Percentiles rank a stretch among this genome's conserved stretches.
These are phyloP conservation scores for Anseranas semipalmata DNA, from an alignment of 2,113 vertebrate genomes.

Conservation along the genomic window DNA sequence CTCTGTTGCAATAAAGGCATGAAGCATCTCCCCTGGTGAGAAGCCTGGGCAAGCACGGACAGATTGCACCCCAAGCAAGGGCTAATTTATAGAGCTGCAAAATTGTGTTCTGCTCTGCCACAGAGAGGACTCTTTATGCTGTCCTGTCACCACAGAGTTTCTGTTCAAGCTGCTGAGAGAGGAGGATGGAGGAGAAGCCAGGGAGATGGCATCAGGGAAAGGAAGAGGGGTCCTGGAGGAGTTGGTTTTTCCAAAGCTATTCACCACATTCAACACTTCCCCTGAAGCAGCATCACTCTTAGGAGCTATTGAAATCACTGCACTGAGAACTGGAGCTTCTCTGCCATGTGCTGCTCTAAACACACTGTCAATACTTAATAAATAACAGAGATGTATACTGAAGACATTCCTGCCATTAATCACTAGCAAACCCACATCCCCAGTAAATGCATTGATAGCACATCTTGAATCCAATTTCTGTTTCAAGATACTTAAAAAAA, in stretches of 20 bases:
- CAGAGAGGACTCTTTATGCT: not conserved
- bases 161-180: not conserved
- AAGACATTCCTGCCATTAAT: not conserved
- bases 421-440: not conserved
- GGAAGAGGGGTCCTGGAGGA: not conserved
- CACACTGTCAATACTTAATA: conserved; percentile 35
- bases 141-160: not conserved
- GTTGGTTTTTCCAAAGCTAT: not conserved
- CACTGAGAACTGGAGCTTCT: not conserved
- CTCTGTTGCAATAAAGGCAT: fast-evolving
- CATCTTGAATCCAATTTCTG: not conserved
- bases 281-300: not conserved
- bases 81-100: not conserved
- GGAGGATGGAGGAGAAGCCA: not conserved
- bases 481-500: not conserved
- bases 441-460: not conserved
- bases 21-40: not conserved
- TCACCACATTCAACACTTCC: not conserved
- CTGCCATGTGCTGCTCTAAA: not conserved
- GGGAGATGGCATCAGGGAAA: not conserved
- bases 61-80: not conserved
- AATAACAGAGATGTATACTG: not conserved
- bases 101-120: not conserved
- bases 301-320: not conserved
- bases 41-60: not conserved